Percentiles rank a stretch among this genome's conserved stretches.
phyloP scores from a whole-genome alignment of 2,113 vertebrate genomes.

The Mionectes macconnelli region DNA sequence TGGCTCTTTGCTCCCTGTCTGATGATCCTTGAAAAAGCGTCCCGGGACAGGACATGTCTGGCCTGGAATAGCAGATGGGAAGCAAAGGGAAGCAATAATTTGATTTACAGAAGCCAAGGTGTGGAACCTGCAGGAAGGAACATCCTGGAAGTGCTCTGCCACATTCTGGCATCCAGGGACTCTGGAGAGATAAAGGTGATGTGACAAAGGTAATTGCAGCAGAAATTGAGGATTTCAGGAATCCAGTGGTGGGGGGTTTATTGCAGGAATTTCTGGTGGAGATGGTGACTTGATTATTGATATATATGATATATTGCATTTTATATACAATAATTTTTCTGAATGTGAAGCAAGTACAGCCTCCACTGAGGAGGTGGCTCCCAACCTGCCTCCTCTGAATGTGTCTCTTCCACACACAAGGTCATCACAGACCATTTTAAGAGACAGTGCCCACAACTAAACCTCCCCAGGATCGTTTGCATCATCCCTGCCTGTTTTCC shows the following conservation, averaged over 20 bases:
- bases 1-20: not conserved
- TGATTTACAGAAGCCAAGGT: not conserved
- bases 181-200: not conserved
- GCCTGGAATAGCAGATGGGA: not conserved
- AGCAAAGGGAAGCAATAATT: not conserved
- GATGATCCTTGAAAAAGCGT: not conserved
- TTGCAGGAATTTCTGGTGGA: not conserved
- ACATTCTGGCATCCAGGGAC: not conserved
- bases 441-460: rapidly evolving
- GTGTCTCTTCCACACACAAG: not conserved
- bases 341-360: not conserved
- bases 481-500: not conserved
- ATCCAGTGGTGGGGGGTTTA: not conserved
- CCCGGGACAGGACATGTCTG: rapidly evolving
- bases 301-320: not conserved
- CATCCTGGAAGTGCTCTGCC: not conserved
- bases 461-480: not conserved
- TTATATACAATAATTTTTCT: not conserved
- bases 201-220: not conserved
- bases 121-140: not conserved
- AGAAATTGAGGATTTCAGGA: not conserved
- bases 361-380: not conserved
- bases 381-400: not conserved
- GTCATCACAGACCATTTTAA: not conserved
- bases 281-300: no score